Percentiles rank a stretch among this genome's conserved stretches.
These are phyloP conservation scores for Vidua macroura DNA, from an alignment of 2,113 vertebrate genomes.

Conservation along the genomic window DNA sequence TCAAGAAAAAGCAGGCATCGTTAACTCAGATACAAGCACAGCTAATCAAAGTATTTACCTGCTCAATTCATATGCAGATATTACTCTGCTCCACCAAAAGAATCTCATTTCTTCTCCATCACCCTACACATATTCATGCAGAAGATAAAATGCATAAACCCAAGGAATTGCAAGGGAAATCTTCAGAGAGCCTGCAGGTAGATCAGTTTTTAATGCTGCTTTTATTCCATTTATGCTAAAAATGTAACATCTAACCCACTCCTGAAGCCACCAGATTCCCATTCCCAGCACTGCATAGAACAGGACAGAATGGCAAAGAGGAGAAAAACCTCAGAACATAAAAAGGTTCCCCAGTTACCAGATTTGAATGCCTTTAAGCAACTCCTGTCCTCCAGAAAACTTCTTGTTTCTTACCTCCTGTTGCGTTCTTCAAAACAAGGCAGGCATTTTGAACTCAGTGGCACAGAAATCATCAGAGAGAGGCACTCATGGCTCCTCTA, in stretches of 20 bases:
- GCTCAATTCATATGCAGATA: background rate
- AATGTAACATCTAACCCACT: background rate
- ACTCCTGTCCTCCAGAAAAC: background rate
- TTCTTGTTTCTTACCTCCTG: background rate
- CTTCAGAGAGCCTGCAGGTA: background rate
- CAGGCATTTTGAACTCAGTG: background rate
- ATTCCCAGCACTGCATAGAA: background rate
- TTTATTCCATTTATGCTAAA: background rate
- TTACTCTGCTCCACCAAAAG: background rate
- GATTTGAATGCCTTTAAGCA: background rate
- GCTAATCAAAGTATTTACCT: background rate
- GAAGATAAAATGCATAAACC: background rate
- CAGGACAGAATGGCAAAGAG: background rate
- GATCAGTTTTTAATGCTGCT: background rate
- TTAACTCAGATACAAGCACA: background rate
- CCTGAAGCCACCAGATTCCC: background rate
- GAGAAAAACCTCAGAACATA: background rate
- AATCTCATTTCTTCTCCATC: background rate
- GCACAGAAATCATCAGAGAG: background rate
- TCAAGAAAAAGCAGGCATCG: background rate
- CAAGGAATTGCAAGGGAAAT: background rate
- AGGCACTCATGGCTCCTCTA: background rate
- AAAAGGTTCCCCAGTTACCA: background rate
- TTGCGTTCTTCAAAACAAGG: background rate
- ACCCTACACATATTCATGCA: background rate